Conservation (phyloP, 2,888 invertebrate genomes). For the Apamea sordens region DNA sequence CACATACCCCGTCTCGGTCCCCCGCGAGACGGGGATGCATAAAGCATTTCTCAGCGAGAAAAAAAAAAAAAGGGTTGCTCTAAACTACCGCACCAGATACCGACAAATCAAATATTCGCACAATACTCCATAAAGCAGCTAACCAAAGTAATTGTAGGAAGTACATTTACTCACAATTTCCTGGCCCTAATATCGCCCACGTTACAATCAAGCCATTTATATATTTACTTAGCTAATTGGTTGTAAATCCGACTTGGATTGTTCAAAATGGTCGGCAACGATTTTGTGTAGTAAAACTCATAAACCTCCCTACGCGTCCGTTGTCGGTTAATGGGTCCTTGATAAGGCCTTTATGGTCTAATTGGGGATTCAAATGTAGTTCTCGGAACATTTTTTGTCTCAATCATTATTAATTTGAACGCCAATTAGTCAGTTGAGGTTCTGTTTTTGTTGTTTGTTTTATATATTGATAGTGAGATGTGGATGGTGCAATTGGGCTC, state of each 20-base stretch:
- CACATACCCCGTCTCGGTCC: too few species aligned
- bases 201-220: slow-evolving; percentile 78
- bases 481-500: neutral
- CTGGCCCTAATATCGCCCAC: slow-evolving; percentile 74
- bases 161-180: slow-evolving; percentile 53
- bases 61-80: too few species aligned
- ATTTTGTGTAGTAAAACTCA: slow-evolving; percentile 89
- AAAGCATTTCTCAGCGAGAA: too few species aligned
- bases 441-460: slow-evolving; percentile 57
- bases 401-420: slow-evolving; percentile 86
- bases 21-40: too few species aligned
- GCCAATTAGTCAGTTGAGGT: slow-evolving; percentile 80
- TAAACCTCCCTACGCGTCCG: slow-evolving; percentile 87
- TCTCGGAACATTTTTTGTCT: slow-evolving; percentile 79
- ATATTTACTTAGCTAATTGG: slow-evolving; percentile 87
- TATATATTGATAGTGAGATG: slow-evolving; percentile 25
- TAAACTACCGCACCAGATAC: neutral
- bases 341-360: slow-evolving; percentile 88
- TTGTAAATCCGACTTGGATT: slow-evolving; percentile 86
- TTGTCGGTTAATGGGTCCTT: slow-evolving; percentile 86
- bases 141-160: slow-evolving; percentile 23
- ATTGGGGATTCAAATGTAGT: slow-evolving; percentile 82
- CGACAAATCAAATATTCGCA: neutral
- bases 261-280: slow-evolving; percentile 85
- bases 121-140: slow-evolving; percentile 2